Percentiles rank a stretch among this genome's conserved stretches.
phyloP scores from a whole-genome alignment of 2,113 vertebrate species.

The Oryzias curvinotus region DNA sequence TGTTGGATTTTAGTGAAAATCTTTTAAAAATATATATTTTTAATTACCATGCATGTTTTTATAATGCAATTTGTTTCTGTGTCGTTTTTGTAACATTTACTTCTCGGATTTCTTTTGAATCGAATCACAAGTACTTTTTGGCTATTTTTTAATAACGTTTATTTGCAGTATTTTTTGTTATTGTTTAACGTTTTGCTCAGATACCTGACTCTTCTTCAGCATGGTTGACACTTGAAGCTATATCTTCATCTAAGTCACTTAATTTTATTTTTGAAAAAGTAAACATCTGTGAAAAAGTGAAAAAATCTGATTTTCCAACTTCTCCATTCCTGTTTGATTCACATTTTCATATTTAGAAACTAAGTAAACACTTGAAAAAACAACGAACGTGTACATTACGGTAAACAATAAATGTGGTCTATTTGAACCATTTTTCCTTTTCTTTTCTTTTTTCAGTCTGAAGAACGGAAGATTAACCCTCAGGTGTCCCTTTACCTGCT shows the following conservation, averaged over 20 bases:
- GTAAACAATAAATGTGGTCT: too few species aligned
- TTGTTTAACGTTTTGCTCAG: too few species aligned
- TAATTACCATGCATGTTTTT: too few species aligned
- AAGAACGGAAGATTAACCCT: constrained; percentile 92
- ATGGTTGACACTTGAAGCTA: too few species aligned
- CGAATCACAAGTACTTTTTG: not conserved
- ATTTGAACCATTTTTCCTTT: not conserved
- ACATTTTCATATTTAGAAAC: not conserved
- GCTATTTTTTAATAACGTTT: not conserved
- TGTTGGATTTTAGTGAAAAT: not conserved
- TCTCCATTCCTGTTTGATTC: not conserved
- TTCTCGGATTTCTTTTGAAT: not conserved
- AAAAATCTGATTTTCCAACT: not conserved
- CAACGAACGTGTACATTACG: too few species aligned
- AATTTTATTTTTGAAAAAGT: not conserved
- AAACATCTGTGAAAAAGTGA: not conserved
- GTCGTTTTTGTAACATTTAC: too few species aligned
- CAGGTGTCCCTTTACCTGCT: constrained; percentile 97
- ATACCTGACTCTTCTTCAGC: not conserved
- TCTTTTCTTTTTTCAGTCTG: constrained; percentile 72
- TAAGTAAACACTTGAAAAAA: not conserved
- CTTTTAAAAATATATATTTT: not conserved
- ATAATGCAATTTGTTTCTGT: too few species aligned
- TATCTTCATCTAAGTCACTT: too few species aligned
- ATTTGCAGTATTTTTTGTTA: too few species aligned